Conservation (phyloP, 2,113 vertebrate species). For the Rousettus leschenaultii region DNA sequence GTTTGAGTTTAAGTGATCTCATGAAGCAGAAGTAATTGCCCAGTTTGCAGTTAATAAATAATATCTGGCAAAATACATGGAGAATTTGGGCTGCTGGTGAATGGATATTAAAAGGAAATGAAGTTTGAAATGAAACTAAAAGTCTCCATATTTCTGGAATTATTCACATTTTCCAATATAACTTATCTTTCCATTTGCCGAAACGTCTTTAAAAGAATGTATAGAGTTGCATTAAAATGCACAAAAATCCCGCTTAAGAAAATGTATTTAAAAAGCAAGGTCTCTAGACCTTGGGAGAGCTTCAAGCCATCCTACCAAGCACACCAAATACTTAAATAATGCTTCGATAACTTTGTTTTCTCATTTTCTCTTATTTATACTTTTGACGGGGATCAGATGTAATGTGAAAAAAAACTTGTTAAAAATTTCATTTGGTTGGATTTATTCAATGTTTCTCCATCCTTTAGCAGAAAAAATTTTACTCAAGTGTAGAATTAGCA, state of each 20-base stretch:
- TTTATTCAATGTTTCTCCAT: conserved; percentile 41
- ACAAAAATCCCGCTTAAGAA: conserved; percentile 24
- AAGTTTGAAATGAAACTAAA: conserved; percentile 3
- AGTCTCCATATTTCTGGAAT: conserved; percentile 4
- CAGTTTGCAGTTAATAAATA: neutral
- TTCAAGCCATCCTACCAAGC: neutral
- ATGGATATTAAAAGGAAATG: conserved; percentile 1
- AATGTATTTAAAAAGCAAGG: neutral
- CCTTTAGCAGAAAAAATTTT: conserved; percentile 9
- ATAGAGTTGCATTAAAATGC: conserved; percentile 27
- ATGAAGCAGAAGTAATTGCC: neutral
- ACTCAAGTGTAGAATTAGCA: neutral
- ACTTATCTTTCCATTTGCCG: conserved; percentile 35
- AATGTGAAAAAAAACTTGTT: conserved; percentile 11
- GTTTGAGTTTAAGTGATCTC: neutral
- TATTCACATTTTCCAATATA: conserved; percentile 12
- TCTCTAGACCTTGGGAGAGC: neutral
- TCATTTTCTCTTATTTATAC: neutral
- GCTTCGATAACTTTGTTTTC: conserved; percentile 28
- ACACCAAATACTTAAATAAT: conserved; percentile 21
- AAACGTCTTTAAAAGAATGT: conserved; percentile 25
- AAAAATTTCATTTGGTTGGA: conserved; percentile 28
- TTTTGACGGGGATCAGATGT: conserved; percentile 7
- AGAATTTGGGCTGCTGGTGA: conserved; percentile 38
- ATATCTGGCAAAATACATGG: neutral